These are phyloP conservation scores for Drosophila dunni DNA, from an alignment of 1,140 invertebrate species.

Conservation along the genomic window DNA sequence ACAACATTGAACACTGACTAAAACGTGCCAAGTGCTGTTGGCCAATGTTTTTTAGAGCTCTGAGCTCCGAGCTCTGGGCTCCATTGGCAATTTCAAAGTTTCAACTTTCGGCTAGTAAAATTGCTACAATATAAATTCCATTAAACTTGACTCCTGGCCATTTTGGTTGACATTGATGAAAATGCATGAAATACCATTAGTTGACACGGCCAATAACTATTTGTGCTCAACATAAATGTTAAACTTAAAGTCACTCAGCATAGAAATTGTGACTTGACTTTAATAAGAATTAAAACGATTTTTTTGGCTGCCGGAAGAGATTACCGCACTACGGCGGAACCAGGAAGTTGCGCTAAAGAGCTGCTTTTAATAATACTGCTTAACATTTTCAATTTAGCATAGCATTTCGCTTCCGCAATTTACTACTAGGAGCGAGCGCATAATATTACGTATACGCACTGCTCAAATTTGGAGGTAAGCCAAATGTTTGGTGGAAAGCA, in stretches of 20 bases:
- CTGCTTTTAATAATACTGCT: conserved; percentile 5
- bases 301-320: too few species aligned
- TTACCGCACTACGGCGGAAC: too few species aligned
- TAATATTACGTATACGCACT: conserved; percentile 1
- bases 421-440: background rate
- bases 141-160: background rate
- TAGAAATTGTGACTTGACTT: too few species aligned
- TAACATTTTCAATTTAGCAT: conserved; percentile 2
- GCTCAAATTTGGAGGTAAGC: conserved; percentile 17
- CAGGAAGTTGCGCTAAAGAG: background rate
- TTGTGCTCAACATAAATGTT: background rate
- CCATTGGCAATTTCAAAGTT: background rate
- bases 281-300: too few species aligned
- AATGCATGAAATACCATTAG: background rate
- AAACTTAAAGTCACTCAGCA: too few species aligned
- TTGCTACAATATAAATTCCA: conserved; percentile 8
- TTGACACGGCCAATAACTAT: conserved; percentile 3
- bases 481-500: conserved; percentile 7
- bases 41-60: conserved; percentile 15
- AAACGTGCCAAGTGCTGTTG: conserved; percentile 27
- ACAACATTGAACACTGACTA: conserved; percentile 11
- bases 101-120: background rate
- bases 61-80: background rate
- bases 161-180: background rate
- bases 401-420: background rate